phyloP scores from a whole-genome alignment of 1,140 invertebrate species.

The Magallana angulata region DNA sequence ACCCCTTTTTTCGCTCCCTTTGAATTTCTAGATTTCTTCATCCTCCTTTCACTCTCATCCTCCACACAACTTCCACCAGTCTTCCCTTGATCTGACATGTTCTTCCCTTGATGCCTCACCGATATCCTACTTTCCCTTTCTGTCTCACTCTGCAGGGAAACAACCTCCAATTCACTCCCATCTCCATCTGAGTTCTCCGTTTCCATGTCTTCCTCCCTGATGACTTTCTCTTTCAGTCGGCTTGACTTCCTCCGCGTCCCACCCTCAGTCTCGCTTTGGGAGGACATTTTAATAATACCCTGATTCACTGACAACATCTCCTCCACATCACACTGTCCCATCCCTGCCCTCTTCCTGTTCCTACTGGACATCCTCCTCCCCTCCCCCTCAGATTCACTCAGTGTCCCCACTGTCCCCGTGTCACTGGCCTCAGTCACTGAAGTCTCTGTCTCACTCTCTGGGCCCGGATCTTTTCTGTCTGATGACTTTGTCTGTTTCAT shows the following conservation, averaged over 20 bases:
- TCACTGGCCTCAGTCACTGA: not conserved
- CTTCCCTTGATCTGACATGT: not conserved
- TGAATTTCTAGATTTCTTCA: not conserved
- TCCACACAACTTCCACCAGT: not conserved
- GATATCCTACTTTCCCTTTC: not conserved
- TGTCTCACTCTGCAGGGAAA: not conserved
- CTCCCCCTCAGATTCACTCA: not conserved
- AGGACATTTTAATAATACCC: not conserved
- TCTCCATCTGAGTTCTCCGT: not conserved
- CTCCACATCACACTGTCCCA: not conserved
- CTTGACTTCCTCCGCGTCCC: not conserved
- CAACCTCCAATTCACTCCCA: not conserved
- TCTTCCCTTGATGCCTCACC: not conserved
- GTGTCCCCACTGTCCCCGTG: not conserved
- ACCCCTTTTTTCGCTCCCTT: not conserved
- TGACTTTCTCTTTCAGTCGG: not conserved
- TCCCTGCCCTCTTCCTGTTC: not conserved
- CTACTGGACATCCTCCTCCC: not conserved
- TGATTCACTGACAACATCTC: not conserved
- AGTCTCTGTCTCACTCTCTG: not conserved
- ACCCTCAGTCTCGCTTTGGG: slow-evolving; percentile 4
- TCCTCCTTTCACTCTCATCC: not conserved
- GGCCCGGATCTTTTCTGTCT: no score
- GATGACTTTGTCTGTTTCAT: not conserved
- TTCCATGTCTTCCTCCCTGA: not conserved